phyloP scores from a whole-genome alignment of 2,113 vertebrate genomes.

The Macrotus californicus region DNA sequence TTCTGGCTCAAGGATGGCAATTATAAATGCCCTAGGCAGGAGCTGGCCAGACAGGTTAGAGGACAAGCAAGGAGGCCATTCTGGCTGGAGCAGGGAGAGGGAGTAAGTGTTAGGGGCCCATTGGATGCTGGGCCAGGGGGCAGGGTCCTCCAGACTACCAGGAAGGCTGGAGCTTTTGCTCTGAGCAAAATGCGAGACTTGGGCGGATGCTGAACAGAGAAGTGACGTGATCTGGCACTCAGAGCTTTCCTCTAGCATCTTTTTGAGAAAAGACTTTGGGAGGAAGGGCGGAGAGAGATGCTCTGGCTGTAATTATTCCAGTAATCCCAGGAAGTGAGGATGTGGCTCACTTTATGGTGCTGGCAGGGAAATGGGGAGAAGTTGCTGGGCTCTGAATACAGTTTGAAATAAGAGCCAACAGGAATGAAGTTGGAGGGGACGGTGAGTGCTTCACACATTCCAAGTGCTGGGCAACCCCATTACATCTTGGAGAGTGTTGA shows the following conservation, averaged over 20 bases:
- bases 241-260: background rate
- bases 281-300: background rate
- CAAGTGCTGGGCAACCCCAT: too few species aligned
- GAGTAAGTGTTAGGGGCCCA: too few species aligned
- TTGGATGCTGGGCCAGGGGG: background rate
- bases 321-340: background rate
- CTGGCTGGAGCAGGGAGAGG: background rate
- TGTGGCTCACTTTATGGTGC: background rate
- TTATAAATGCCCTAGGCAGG: background rate
- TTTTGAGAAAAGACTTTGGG: background rate
- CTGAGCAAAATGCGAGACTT: background rate
- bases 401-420: background rate
- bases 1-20: background rate
- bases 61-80: background rate
- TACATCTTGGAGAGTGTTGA: background rate
- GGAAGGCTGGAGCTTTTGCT: background rate
- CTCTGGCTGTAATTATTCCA: background rate
- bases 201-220: background rate
- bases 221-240: background rate
- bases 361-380: background rate
- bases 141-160: background rate
- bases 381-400: background rate
- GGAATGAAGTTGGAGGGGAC: background rate
- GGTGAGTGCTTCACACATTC: accelerated
- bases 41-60: background rate